Conservation (phyloP, 2,113 vertebrate species). For the Bufo bufo region DNA sequence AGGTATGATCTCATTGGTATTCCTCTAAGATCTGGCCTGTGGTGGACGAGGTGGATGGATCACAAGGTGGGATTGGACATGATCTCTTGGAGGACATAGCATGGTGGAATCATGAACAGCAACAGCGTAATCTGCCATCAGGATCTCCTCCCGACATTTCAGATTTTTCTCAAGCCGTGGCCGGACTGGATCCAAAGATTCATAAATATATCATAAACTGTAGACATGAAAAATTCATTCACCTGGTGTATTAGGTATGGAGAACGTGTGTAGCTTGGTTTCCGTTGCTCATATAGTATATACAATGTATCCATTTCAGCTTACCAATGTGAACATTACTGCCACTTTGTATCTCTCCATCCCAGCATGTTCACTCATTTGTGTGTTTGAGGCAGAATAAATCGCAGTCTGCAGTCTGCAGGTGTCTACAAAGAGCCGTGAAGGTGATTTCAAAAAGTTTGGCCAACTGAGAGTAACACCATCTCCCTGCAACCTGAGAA, state of each 20-base stretch:
- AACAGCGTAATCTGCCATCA: too few species aligned
- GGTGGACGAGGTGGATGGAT: background rate
- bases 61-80: background rate
- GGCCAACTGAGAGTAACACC: constrained; percentile 12
- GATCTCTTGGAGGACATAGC: background rate
- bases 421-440: constrained; percentile 18
- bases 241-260: background rate
- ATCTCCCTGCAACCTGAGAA: constrained; percentile 22
- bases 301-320: background rate
- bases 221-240: background rate
- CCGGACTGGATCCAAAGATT: background rate
- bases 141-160: background rate
- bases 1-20: too few species aligned
- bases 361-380: background rate
- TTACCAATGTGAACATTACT: background rate
- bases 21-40: background rate
- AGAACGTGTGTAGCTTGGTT: too few species aligned
- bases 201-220: background rate
- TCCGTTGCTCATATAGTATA: background rate
- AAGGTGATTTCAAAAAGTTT: constrained; percentile 52
- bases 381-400: background rate
- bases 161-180: too few species aligned
- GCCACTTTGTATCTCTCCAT: background rate
- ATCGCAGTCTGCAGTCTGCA: background rate
- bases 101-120: too few species aligned